A percentile compares a stretch with the other conserved stretches of the same genome.
Evolutionary conservation across 92 coral and sea anemone species (phyloP).

Genomic region (Muricea muricata): DNA sequence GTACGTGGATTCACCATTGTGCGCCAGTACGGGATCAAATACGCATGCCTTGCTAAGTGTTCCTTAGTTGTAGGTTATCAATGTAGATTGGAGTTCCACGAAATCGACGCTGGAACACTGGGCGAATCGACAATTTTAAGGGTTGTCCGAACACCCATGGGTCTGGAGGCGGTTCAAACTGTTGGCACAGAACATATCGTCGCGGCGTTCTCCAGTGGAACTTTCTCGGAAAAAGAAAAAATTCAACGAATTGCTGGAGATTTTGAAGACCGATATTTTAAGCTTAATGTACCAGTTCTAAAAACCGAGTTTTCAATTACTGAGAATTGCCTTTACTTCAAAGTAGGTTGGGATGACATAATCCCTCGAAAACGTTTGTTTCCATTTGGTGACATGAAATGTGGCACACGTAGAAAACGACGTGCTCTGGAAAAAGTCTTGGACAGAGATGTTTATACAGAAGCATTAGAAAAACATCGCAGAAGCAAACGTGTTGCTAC

Average conservation of each 20-base stretch:
- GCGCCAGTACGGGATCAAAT: conserved; percentile 79
- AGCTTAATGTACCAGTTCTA: conserved; percentile 78
- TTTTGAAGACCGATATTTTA: conserved; percentile 94
- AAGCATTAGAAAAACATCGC: conserved; percentile 76
- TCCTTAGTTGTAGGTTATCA: conserved; percentile 81
- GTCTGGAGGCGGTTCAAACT: conserved; percentile 82
- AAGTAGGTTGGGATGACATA: conserved; percentile 69
- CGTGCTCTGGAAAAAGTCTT: conserved; percentile 72
- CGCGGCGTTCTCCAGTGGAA: conserved; percentile 89
- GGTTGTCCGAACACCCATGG: conserved; percentile 92
- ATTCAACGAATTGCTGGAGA: conserved; percentile 83
- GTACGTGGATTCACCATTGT: conserved; percentile 88
- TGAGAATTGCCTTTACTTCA: conserved; percentile 82
- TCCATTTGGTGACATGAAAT: conserved; percentile 73
- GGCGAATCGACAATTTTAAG: conserved; percentile 79
- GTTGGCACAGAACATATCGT: conserved; percentile 65
- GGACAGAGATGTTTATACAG: conserved; percentile 83
- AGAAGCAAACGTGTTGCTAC: conserved; percentile 63
- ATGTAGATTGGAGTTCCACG: conserved; percentile 92
- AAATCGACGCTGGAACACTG: conserved; percentile 55
- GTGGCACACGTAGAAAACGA: conserved; percentile 80
- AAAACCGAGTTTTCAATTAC: conserved; percentile 79
- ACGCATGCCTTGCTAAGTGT: conserved; percentile 89
- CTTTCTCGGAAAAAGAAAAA: conserved; percentile 80
- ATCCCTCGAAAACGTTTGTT: conserved; percentile 72